Evolutionary conservation across 1,140 invertebrate genomes (phyloP).

Genomic region (Drosophila murphyi): DNA sequence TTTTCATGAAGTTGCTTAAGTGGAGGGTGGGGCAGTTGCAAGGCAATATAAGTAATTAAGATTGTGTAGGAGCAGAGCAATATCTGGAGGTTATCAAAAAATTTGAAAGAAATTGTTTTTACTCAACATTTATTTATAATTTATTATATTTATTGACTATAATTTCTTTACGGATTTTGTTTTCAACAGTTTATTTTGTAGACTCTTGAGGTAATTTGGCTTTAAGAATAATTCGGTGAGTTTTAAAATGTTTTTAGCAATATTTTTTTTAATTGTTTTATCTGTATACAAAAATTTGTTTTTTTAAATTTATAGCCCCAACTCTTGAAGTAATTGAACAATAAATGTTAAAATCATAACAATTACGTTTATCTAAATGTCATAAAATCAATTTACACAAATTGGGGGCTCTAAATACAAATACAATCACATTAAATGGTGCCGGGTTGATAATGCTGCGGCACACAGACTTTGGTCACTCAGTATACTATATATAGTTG

Average conservation of each 20-base stretch:
- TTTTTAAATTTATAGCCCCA: not conserved
- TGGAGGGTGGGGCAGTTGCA: not conserved
- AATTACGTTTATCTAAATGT: conserved; percentile 35
- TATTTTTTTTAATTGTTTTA: not conserved
- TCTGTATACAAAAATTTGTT: not conserved
- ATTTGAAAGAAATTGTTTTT: conserved; percentile 7
- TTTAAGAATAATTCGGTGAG: not conserved
- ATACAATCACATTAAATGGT: conserved; percentile 52
- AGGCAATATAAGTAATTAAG: conserved; percentile 28
- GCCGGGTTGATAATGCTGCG: conserved; percentile 16
- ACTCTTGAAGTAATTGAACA: not conserved
- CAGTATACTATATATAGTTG: conserved; percentile 15
- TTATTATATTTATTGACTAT: too few relatives aligned
- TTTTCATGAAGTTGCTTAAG: conserved; percentile 15
- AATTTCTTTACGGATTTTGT: too few relatives aligned
- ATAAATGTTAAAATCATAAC: conserved; percentile 13
- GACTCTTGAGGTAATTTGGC: not conserved
- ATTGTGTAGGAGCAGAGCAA: not conserved
- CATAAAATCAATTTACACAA: conserved; percentile 22
- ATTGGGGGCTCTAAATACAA: conserved; percentile 18
- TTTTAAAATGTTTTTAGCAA: not conserved
- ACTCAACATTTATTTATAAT: not conserved
- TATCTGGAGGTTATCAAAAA: conserved; percentile 31
- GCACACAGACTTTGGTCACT: conserved; percentile 56
- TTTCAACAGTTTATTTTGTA: not conserved